phyloP scores from a whole-genome alignment of 2,888 invertebrate species.

The Hydrotaea cyrtoneurina region DNA sequence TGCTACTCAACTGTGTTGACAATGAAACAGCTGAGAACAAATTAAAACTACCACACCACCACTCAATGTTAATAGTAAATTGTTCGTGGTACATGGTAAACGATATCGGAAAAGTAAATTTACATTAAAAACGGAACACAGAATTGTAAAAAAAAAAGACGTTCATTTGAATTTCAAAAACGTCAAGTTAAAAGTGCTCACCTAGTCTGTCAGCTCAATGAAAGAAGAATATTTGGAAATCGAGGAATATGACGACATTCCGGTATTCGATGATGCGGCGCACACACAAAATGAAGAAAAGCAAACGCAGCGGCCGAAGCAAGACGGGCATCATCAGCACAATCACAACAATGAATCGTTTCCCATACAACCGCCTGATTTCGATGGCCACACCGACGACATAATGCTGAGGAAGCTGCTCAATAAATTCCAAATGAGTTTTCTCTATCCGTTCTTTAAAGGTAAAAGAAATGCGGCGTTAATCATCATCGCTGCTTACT shows the following conservation, averaged over 20 bases:
- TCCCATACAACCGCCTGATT: constrained; percentile 29
- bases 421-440: constrained; percentile 63
- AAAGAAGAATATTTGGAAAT: constrained; percentile 67
- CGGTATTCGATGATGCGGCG: constrained; percentile 22
- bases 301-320: constrained; percentile 58
- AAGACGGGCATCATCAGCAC: constrained; percentile 59
- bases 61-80: neutral
- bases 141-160: neutral
- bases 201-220: constrained; percentile 3
- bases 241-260: constrained; percentile 51
- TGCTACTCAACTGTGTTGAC: too few relatives aligned
- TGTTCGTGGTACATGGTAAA: constrained; percentile 62
- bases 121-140: constrained; percentile 28
- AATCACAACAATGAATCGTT: constrained; percentile 70
- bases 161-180: constrained; percentile 27
- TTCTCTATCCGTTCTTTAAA: constrained; percentile 63
- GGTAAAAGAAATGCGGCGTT: too few relatives aligned
- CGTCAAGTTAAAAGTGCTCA: neutral
- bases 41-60: too few relatives aligned
- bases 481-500: too few relatives aligned
- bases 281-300: constrained; percentile 56
- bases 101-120: constrained; percentile 41
- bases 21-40: too few relatives aligned
- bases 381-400: constrained; percentile 48
- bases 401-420: constrained; percentile 53